A percentile compares a stretch with the other conserved stretches of the same genome.
phyloP scores from a whole-genome alignment of 2,888 invertebrate species.

The Cataglyphis albicans region DNA sequence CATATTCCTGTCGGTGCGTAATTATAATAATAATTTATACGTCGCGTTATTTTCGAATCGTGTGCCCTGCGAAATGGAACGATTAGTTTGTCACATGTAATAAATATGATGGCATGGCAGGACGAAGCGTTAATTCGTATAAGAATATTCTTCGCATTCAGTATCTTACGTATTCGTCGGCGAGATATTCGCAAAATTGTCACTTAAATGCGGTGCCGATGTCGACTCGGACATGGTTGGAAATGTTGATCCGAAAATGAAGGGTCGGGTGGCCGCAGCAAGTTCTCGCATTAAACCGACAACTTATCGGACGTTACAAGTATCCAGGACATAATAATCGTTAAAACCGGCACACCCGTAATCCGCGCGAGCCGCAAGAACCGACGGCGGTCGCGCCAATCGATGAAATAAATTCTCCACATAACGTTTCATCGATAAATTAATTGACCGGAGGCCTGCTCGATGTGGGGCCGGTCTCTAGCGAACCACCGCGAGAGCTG shows the following conservation, averaged over 20 bases:
- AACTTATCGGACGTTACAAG: conserved; percentile 40
- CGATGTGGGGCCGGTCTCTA: conserved; percentile 43
- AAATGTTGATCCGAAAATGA: conserved; percentile 5
- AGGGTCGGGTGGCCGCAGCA: conserved; percentile 5
- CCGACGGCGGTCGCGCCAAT: conserved; percentile 47
- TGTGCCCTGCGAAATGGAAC: conserved; percentile 23
- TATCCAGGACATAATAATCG: conserved; percentile 53
- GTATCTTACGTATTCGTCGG: not conserved
- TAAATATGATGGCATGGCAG: not conserved
- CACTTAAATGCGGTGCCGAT: not conserved
- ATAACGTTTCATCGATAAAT: conserved; percentile 71
- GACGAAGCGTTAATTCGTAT: not conserved
- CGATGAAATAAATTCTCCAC: conserved; percentile 45
- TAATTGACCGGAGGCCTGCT: conserved; percentile 66
- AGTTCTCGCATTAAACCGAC: conserved; percentile 33
- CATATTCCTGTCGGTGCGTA: conserved; percentile 50
- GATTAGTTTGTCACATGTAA: conserved; percentile 25
- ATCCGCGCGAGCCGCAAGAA: conserved; percentile 62
- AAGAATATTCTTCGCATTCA: not conserved
- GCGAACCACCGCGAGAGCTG: conserved; percentile 29
- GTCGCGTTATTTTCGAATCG: conserved; percentile 33
- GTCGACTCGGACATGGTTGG: not conserved
- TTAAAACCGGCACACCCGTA: conserved; percentile 65
- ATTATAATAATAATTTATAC: conserved; percentile 47
- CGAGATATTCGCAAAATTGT: not conserved